These are phyloP conservation scores for Cheilosia impressa DNA, from an alignment of 2,888 invertebrate genomes.

Conservation along the genomic window DNA sequence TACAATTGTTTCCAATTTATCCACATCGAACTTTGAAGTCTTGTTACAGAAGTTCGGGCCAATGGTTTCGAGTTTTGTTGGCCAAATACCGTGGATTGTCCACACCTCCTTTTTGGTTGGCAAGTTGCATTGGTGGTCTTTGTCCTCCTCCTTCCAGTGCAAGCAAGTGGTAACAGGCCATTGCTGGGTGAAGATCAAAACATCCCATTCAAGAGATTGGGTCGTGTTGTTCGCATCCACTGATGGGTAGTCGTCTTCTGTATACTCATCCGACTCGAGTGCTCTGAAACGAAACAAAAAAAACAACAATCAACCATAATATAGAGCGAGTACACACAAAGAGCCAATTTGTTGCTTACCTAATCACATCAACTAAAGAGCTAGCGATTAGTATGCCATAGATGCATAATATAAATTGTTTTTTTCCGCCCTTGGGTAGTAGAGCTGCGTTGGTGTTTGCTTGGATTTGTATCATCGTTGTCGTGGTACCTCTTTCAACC, in stretches of 20 bases:
- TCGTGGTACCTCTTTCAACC: conserved; percentile 33
- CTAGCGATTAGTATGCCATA: conserved; percentile 48
- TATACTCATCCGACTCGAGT: conserved; percentile 47
- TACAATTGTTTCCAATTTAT: conserved; percentile 86
- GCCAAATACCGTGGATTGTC: conserved; percentile 94
- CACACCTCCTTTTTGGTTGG: conserved; percentile 87
- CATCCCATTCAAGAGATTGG: conserved; percentile 86
- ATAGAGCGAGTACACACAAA: neutral
- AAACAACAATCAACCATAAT: neutral
- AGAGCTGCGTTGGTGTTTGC: conserved; percentile 29
- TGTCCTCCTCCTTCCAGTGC: conserved; percentile 87
- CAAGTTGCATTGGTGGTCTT: conserved; percentile 86
- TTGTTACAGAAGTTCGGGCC: conserved; percentile 90
- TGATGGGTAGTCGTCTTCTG: conserved; percentile 12
- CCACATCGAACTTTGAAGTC: conserved; percentile 87
- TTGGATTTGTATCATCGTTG: conserved; percentile 31
- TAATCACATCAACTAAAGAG: conserved; percentile 58
- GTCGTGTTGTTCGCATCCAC: conserved; percentile 29
- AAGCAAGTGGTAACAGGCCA: conserved; percentile 91
- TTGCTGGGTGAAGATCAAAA: conserved; percentile 91
- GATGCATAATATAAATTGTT: conserved; percentile 39
- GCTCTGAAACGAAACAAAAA: conserved; percentile 20
- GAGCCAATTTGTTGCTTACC: conserved; percentile 59
- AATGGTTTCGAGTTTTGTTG: conserved; percentile 87
- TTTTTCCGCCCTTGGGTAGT: conserved; percentile 35